Evolutionary conservation across 2,888 invertebrate species (phyloP), one percentile per base, ranked within the genome.

Genomic region (Spisula solida): DNA sequence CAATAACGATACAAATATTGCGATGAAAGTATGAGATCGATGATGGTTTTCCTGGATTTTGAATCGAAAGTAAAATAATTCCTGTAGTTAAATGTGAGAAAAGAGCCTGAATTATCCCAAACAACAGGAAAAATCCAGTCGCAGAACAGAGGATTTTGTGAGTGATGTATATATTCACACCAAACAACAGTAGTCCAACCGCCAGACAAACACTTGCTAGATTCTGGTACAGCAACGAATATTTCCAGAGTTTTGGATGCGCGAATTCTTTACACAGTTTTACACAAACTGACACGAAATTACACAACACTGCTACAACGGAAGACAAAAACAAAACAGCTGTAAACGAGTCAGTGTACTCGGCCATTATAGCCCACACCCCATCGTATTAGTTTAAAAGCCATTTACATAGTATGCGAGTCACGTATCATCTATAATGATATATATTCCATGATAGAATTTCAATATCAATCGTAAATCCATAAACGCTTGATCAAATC

Each of bases 31-130:
- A 92, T 18, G 95, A 94, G 34, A 94, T 89, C 34, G 94, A 91
- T 1, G 94, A 90, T n/a, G 95, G 91, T 86, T 95, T 95, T 78
- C 94, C 93, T 18, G 95, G 95, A 83, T 95, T 94, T 88, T 95
- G 95, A 47, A 95, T 92, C 20, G 93, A 90, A 6, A 95, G 86
- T 48, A 95, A 83, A 78, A 94, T 94, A 47, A 95, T 88, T 48
- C 92, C 93, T 12, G 94, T 93, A 0, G 94, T 92, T 34, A 94
- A 81, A 79, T 93, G 92, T 34, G 93, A 92, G 75, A 93, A 92
- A n/a, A 93, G 81, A 60, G 93, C 86, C 90, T 95, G 94, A 86
- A 94, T 85, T 48, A 95, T 78, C 81, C 95, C 95, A 90, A 94
- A 94, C 41, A 94, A 84, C 51, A 93, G 55, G 79, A 95, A 94